Conservation (phyloP, 1,140 invertebrate genomes). For the Orchestia grillus region DNA sequence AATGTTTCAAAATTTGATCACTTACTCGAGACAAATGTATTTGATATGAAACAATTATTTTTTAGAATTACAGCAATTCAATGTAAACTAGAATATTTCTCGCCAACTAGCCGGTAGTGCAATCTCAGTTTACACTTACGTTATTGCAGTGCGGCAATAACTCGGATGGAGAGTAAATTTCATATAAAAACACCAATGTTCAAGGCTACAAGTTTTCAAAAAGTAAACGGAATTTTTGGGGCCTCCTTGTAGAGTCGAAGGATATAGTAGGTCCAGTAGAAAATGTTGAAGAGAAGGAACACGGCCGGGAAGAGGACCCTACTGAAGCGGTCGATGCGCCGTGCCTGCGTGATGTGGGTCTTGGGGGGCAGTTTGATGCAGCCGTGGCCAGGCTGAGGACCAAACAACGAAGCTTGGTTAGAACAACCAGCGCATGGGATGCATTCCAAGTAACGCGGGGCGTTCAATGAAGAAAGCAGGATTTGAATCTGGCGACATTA, state of each 20-base stretch:
- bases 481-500: too few relatives aligned
- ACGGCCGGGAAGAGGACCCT: conserved; percentile 82
- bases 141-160: too few relatives aligned
- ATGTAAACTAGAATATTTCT: too few relatives aligned
- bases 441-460: too few relatives aligned
- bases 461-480: too few relatives aligned
- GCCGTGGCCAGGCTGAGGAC: neutral
- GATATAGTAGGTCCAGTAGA: conserved; percentile 78
- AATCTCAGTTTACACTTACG: too few relatives aligned
- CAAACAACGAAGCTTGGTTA: neutral
- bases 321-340: conserved; percentile 81
- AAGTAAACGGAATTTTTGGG: neutral
- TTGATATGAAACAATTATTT: too few relatives aligned
- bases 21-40: too few relatives aligned
- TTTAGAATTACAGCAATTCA: too few relatives aligned
- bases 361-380: conserved; percentile 14
- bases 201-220: neutral
- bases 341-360: conserved; percentile 61
- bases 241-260: conserved; percentile 37
- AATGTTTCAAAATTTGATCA: neutral
- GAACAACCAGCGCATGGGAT: too few relatives aligned
- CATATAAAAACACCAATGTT: neutral
- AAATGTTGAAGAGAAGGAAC: conserved; percentile 85
- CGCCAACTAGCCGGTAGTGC: too few relatives aligned
- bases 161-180: neutral